Evolutionary conservation across 2,113 vertebrate genomes (phyloP).

Genomic region (Nycticebus coucang): DNA sequence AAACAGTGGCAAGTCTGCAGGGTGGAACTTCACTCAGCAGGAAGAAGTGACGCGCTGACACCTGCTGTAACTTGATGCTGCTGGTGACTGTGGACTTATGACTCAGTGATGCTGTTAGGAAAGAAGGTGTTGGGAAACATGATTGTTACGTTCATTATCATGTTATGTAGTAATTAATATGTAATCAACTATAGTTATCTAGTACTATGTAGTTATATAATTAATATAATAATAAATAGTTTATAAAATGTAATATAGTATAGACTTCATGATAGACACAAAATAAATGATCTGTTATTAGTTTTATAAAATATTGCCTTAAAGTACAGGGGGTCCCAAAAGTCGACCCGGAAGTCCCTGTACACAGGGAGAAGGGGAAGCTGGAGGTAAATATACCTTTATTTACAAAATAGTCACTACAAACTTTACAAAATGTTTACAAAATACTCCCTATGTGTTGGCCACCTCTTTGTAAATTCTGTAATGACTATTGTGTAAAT

Average conservation of each 20-base stretch:
- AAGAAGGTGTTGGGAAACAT: background rate
- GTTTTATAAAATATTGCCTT: background rate
- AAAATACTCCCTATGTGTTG: no score
- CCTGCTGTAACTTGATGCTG: background rate
- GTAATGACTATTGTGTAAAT: no score
- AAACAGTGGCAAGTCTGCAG: background rate
- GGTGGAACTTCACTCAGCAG: background rate
- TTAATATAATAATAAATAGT: background rate
- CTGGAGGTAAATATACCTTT: no score
- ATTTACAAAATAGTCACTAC: no score
- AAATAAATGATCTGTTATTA: background rate
- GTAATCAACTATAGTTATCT: background rate
- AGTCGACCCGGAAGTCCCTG: no score
- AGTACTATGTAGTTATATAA: background rate
- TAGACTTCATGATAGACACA: background rate
- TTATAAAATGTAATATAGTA: no score
- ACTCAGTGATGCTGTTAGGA: background rate
- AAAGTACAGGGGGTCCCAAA: background rate
- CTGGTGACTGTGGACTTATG: no score
- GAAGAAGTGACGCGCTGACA: background rate
- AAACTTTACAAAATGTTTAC: no score
- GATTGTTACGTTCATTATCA: no score
- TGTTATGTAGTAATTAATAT: background rate
- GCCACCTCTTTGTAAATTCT: no score
- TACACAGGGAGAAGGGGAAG: no score